Evolutionary conservation across 2,888 invertebrate species (phyloP).

Genomic region (Brachypalpus laphriformis): DNA sequence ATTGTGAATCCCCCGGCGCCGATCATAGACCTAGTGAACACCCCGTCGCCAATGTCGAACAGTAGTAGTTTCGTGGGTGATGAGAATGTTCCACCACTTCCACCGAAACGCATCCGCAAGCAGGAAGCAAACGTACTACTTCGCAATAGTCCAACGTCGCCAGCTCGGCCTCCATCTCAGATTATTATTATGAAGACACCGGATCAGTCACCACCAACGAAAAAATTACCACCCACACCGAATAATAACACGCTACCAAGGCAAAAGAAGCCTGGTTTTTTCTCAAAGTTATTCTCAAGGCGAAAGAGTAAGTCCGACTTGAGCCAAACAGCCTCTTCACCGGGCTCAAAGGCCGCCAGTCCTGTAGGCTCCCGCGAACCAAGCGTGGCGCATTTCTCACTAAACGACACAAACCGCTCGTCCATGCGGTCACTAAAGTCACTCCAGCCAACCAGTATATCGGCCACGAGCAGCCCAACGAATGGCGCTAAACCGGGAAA

Average conservation of each 20-base stretch:
- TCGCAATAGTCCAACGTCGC: constrained; percentile 66
- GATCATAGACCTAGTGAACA: constrained; percentile 83
- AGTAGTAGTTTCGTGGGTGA: constrained; percentile 81
- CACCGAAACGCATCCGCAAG: constrained; percentile 90
- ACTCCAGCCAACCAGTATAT: constrained; percentile 77
- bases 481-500: constrained; percentile 69
- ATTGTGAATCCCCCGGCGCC: constrained; percentile 83
- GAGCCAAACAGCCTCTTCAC: constrained; percentile 75
- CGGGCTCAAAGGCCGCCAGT: constrained; percentile 76
- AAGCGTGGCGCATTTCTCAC: constrained; percentile 78
- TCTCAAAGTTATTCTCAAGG: constrained; percentile 86
- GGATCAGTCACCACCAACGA: constrained; percentile 84
- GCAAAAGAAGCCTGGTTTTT: constrained; percentile 86
- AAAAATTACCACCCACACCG: constrained; percentile 84
- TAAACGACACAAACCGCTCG: constrained; percentile 79
- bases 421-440: constrained; percentile 80
- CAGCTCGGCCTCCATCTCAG: constrained; percentile 78
- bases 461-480: constrained; percentile 83
- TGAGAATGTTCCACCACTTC: constrained; percentile 89
- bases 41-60: constrained; percentile 75
- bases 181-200: constrained; percentile 81
- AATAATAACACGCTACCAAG: constrained; percentile 83
- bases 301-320: constrained; percentile 84
- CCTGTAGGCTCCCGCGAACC: constrained; percentile 79
- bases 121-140: constrained; percentile 47